Evolutionary conservation across 2,113 vertebrate genomes (phyloP), one percentile per base, ranked within the genome.

Genomic region (Malurus melanocephalus): DNA sequence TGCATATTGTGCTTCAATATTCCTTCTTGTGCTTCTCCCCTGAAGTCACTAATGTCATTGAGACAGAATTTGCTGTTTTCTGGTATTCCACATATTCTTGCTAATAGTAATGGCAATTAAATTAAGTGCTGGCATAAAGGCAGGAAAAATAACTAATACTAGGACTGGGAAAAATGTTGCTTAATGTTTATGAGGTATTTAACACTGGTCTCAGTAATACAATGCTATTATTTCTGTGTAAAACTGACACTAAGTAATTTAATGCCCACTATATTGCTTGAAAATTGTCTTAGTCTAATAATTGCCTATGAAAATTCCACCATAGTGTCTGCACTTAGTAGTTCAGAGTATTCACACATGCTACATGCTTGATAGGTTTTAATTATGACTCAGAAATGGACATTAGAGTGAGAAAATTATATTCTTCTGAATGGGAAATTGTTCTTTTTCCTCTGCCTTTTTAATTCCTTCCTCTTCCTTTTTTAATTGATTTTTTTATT

Each of bases 181-280:
- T 67, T 91, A 85, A 83, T 77, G 71, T 85, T 95, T 89, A 52
- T 85, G 22, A 77, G 48, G n/a, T 87, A 65, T 86, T 86, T 92
- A 88, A 83, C 61, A 43, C 16, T 51, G 33, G 11, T 65, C 19
- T 89, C 26, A 67, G 42, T 67, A 74, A 80, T 26, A 80, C 11
- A 66, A 20, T 77, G 30, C 9, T 92, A 42, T 67, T 85, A 82
- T 82, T 93, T 91, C 73, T 80, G 23, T 78, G 46, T 87, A 83
- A 87, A 82, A 73, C 15, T 57, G n/a, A 73, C 55, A 66, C 22
- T 40, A 72, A 77, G 32, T 78, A 89, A 83, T 75, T 64, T 71
- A 78, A 89, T 67, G 23, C 2, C n/a, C 27, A 64, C 75, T 88
- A 65, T 71, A 38, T 72, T 91, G 64, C 32, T 16, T 60, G 26